Evolutionary conservation across 2,113 vertebrate species (phyloP).

Genomic region (Datnioides undecimradiatus): DNA sequence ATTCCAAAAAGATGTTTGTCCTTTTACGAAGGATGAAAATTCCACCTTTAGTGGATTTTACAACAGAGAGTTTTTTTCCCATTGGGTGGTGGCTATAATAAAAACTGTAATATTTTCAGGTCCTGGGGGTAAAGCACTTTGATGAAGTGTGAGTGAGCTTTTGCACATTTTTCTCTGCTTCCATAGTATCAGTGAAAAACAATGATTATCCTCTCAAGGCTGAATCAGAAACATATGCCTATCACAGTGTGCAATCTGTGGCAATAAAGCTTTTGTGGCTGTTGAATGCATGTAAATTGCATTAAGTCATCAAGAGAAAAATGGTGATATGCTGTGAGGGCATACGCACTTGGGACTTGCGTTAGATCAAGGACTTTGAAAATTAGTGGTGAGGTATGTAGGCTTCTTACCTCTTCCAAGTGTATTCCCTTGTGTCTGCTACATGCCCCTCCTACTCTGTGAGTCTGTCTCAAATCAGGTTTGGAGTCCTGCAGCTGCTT

Average conservation of each 20-base stretch:
- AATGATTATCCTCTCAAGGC: conserved; percentile 69
- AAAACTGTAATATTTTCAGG: conserved; percentile 71
- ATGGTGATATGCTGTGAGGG: conserved; percentile 53
- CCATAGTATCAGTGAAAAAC: conserved; percentile 75
- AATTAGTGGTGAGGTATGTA: conserved; percentile 57
- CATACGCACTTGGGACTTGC: conserved; percentile 28
- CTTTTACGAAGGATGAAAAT: conserved; percentile 20
- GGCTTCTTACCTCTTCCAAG: conserved; percentile 55
- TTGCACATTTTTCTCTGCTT: conserved; percentile 70
- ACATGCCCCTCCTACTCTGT: conserved; percentile 15
- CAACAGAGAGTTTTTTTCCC: conserved; percentile 2
- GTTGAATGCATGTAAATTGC: conserved; percentile 66
- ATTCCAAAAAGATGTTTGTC: neutral
- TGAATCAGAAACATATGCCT: conserved; percentile 79
- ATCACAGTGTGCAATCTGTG: conserved; percentile 71
- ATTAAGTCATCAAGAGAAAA: conserved; percentile 75
- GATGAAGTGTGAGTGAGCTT: conserved; percentile 77
- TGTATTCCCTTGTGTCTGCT: conserved; percentile 51
- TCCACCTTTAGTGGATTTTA: conserved; percentile 60
- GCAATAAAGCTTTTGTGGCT: conserved; percentile 66
- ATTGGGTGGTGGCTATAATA: conserved; percentile 59
- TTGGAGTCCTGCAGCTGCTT: conserved; percentile 37
- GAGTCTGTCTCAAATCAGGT: conserved; percentile 54
- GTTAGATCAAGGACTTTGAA: conserved; percentile 62
- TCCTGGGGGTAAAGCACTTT: conserved; percentile 62